Evolutionary conservation across 1,140 invertebrate species (phyloP).

Genomic region (Formica selysi): DNA sequence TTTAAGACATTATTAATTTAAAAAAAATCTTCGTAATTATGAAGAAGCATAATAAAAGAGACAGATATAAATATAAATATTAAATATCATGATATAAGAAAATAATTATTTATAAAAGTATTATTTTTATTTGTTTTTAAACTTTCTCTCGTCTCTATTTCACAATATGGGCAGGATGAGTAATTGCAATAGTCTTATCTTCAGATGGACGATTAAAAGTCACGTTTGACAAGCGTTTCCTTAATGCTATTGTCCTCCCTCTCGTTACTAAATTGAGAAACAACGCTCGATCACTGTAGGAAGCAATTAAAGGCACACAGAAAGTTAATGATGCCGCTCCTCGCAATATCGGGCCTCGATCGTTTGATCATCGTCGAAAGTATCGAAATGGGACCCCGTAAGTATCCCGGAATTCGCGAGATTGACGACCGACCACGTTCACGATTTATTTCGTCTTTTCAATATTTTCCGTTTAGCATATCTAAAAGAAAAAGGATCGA

Average conservation of each 20-base stretch:
- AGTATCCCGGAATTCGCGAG: slow-evolving; percentile 58
- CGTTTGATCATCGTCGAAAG: slow-evolving; percentile 46
- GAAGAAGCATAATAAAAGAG: background rate
- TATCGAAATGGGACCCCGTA: slow-evolving; percentile 58
- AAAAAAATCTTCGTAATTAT: background rate
- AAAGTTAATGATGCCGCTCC: slow-evolving; percentile 66
- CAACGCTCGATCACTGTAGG: slow-evolving; percentile 16
- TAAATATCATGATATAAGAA: background rate
- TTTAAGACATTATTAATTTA: background rate
- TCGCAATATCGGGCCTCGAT: slow-evolving; percentile 40
- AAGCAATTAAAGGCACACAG: slow-evolving; percentile 78
- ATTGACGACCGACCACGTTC: slow-evolving; percentile 66
- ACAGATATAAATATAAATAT: background rate
- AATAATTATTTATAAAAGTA: slow-evolving; percentile 4
- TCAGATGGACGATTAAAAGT: slow-evolving; percentile 3
- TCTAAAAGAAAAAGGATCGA: background rate
- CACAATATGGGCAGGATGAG: background rate
- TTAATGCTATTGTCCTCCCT: slow-evolving; percentile 24
- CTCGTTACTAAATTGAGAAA: slow-evolving; percentile 22
- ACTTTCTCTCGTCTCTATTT: slow-evolving; percentile 26
- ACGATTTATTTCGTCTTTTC: slow-evolving; percentile 60
- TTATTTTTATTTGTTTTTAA: slow-evolving; percentile 28
- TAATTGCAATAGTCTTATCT: slow-evolving; percentile 35
- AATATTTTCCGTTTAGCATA: background rate
- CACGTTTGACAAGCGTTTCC: slow-evolving; percentile 60